These are phyloP conservation scores for Oxycera nigricornis DNA, from an alignment of 2,888 invertebrate genomes.

Conservation along the genomic window DNA sequence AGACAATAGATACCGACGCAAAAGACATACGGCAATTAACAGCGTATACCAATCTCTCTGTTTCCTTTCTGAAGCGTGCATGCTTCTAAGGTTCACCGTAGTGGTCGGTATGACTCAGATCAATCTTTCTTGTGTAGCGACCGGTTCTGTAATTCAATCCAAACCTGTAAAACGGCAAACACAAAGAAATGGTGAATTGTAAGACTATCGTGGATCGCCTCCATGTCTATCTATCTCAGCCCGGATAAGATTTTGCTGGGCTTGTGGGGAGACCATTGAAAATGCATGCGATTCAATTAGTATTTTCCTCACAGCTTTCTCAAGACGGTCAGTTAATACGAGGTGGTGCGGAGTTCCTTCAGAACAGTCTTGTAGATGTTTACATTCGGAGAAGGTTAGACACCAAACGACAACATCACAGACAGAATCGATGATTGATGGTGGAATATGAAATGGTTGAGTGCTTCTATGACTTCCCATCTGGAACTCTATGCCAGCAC, in stretches of 20 bases:
- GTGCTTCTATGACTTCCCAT: background rate
- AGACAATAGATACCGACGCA: background rate
- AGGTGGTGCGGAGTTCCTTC: too few relatives aligned
- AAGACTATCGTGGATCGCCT: background rate
- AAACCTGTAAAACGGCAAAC: background rate
- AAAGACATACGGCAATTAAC: slow-evolving; percentile 7
- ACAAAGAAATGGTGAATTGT: background rate
- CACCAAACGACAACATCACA: background rate
- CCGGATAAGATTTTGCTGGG: too few relatives aligned
- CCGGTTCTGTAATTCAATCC: background rate
- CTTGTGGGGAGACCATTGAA: background rate
- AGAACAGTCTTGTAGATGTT: background rate
- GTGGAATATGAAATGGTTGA: background rate
- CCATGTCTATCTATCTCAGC: too few relatives aligned
- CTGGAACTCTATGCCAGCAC: background rate
- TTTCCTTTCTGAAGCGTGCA: background rate
- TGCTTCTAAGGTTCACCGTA: background rate
- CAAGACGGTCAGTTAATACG: too few relatives aligned
- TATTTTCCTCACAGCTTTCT: background rate
- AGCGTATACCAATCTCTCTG: background rate
- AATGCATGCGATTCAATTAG: slow-evolving; percentile 8
- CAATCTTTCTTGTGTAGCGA: background rate
- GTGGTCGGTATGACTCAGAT: background rate
- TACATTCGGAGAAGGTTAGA: slow-evolving; percentile 11
- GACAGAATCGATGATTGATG: background rate